Base-by-base conservation (phyloP, 2,888 invertebrate species). In the Metallyticus violacea region DNA sequence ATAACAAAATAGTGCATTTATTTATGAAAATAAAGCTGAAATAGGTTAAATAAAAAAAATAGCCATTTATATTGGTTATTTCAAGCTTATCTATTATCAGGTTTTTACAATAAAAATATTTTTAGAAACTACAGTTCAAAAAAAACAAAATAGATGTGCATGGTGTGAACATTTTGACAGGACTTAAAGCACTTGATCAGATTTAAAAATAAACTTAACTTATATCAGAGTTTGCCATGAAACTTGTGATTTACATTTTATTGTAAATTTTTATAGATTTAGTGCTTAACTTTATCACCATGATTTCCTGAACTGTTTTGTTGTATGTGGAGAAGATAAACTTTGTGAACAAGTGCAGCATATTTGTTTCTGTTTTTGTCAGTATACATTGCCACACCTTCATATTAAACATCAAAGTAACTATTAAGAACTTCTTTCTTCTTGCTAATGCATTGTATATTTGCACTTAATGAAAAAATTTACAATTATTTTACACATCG, bases 371-470 rank as follows among this genome's bases (percentile, higher is more conserved):
- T 29, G 3, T 29, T 29, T 62, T 15, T 62, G 30, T 29, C 9
- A 81, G 29, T 83, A 83, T 83, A 77, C 83, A 83, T 27, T 83
- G 83, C 83, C 77, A 27, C 28, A n/a, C 29, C 81, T 81, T 81
- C 81, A 81, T 81, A 62, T 62, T 40, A 81, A 81, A 62, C 62
- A 81, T n/a, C n/a, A n/a, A n/a, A n/a, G n/a, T n/a, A 62, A 3
- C 22, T 15, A 62, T 62, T 15, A 0, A 62, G 40, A 4, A 22
- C 22, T 62, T 62, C 3, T 62, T 22, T 15, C 40, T 62, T 62
- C 9, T 62, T 62, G 40, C 40, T 62, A 62, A 62, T 62, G 40
- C 40, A 62, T 62, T 62, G n/a, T n/a, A 62, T 22, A 62, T 3
- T 15, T 62, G 40, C 40, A 62, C 40, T 4, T 62, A 4, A 62